Evolutionary conservation across 2,113 vertebrate genomes (phyloP).

Genomic region (Ictidomys tridecemlineatus): DNA sequence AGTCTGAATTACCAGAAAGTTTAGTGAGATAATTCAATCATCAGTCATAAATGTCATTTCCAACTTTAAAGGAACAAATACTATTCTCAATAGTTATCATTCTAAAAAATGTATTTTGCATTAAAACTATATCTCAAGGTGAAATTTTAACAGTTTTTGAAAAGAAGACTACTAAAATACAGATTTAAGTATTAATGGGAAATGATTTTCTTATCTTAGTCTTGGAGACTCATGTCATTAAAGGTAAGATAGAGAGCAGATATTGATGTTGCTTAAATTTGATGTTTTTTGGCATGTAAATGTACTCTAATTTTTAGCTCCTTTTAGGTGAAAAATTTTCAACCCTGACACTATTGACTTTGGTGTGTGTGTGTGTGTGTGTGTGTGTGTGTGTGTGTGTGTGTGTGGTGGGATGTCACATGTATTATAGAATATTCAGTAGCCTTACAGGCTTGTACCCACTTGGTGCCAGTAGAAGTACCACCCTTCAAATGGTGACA

Average conservation of each 20-base stretch:
- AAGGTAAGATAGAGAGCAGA: neutral
- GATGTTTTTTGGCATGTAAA: neutral
- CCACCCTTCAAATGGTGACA: neutral
- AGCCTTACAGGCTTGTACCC: neutral
- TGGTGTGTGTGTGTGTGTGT: neutral
- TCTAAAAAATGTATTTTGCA: neutral
- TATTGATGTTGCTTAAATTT: neutral
- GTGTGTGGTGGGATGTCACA: neutral
- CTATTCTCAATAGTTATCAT: neutral
- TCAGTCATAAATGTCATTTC: neutral
- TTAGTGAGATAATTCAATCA: neutral
- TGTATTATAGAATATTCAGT: neutral
- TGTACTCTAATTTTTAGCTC: neutral
- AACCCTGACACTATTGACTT: neutral
- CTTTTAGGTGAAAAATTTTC: slow-evolving; percentile 7
- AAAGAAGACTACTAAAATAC: slow-evolving; percentile 9
- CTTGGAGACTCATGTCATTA: slow-evolving; percentile 33
- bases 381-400: neutral
- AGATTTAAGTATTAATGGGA: slow-evolving; percentile 28
- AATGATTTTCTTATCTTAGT: neutral
- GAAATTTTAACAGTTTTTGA: neutral
- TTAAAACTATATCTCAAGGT: neutral
- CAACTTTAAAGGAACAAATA: neutral
- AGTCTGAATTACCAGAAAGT: neutral
- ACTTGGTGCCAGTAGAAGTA: neutral